phyloP scores from a whole-genome alignment of 2,888 invertebrate species.

The Pseudanteris insignis region DNA sequence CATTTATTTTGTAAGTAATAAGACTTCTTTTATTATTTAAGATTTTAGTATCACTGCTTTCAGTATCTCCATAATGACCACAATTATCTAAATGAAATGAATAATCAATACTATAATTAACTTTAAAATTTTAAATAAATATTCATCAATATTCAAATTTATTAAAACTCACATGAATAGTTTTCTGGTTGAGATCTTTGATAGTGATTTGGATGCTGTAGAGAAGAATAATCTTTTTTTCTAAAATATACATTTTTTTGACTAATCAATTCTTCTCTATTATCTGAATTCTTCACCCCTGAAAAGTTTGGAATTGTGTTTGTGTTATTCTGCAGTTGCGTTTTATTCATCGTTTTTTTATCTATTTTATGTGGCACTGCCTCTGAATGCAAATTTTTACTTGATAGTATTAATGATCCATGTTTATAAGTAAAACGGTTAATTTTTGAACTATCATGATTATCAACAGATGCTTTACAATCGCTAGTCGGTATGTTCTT shows the following conservation, averaged over 20 bases:
- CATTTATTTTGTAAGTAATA: slow-evolving; percentile 59
- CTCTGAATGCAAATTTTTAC: slow-evolving; percentile 10
- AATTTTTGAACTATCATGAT: slow-evolving; percentile 53
- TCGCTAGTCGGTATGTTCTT: slow-evolving; percentile 58
- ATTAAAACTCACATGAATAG: slow-evolving; percentile 3
- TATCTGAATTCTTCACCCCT: too few species aligned
- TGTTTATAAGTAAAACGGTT: slow-evolving; percentile 42
- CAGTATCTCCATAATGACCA: slow-evolving; percentile 25
- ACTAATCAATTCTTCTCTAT: too few species aligned
- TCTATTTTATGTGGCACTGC: too few species aligned
- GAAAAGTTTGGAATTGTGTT: not conserved
- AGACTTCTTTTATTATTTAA: slow-evolving; percentile 40
- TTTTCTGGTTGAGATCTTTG: slow-evolving; percentile 9
- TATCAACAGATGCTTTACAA: slow-evolving; percentile 53
- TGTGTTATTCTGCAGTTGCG: too few species aligned
- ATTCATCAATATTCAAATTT: too few species aligned
- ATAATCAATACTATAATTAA: too few species aligned
- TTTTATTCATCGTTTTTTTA: too few species aligned
- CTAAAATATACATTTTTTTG: too few species aligned
- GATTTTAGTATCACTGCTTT: slow-evolving; percentile 18
- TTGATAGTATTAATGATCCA: slow-evolving; percentile 48
- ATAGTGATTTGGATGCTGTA: not conserved
- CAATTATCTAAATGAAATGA: slow-evolving; percentile 8
- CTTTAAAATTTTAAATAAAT: too few species aligned
- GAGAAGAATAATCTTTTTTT: too few species aligned